Percentiles rank a stretch among this genome's conserved stretches.
phyloP scores from a whole-genome alignment of 1,140 invertebrate species.

The Drosophila sturtevanti region DNA sequence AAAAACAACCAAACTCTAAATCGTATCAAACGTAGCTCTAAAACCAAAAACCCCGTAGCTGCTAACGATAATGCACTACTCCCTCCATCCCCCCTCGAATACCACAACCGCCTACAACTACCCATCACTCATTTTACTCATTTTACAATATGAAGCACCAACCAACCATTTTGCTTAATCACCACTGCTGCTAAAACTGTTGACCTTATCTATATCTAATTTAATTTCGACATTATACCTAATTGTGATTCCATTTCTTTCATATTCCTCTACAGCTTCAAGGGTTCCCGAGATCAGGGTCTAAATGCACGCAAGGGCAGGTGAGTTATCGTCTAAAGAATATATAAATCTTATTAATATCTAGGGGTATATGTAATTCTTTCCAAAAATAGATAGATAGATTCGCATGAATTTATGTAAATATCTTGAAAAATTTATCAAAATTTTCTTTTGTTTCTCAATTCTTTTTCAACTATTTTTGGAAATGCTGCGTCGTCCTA shows the following conservation, averaged over 20 bases:
- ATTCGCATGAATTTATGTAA: slow-evolving; percentile 55
- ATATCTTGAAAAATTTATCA: slow-evolving; percentile 47
- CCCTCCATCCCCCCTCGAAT: not conserved
- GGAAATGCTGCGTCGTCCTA: slow-evolving; percentile 72
- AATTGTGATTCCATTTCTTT: not conserved
- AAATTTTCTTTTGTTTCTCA: slow-evolving; percentile 53
- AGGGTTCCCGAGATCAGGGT: slow-evolving; percentile 84
- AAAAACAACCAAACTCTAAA: too few species aligned
- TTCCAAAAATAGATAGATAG: slow-evolving; percentile 64
- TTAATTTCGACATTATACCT: not conserved
- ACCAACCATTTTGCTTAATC: slow-evolving; percentile 36
- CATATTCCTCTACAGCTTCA: slow-evolving; percentile 83
- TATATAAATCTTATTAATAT: not conserved
- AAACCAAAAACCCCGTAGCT: slow-evolving; percentile 23
- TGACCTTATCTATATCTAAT: slow-evolving; percentile 11
- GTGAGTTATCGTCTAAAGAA: slow-evolving; percentile 52
- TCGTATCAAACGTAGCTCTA: slow-evolving; percentile 44
- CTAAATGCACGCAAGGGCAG: slow-evolving; percentile 80
- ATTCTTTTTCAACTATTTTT: slow-evolving; percentile 59
- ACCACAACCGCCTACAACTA: not conserved
- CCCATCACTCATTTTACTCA: slow-evolving; percentile 20
- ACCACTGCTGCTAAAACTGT: slow-evolving; percentile 56
- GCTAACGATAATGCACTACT: slow-evolving; percentile 27
- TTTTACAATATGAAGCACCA: slow-evolving; percentile 21
- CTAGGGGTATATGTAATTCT: not conserved